These are phyloP conservation scores for Scaptomyza montana DNA, from an alignment of 1,140 invertebrate genomes.

Conservation along the genomic window DNA sequence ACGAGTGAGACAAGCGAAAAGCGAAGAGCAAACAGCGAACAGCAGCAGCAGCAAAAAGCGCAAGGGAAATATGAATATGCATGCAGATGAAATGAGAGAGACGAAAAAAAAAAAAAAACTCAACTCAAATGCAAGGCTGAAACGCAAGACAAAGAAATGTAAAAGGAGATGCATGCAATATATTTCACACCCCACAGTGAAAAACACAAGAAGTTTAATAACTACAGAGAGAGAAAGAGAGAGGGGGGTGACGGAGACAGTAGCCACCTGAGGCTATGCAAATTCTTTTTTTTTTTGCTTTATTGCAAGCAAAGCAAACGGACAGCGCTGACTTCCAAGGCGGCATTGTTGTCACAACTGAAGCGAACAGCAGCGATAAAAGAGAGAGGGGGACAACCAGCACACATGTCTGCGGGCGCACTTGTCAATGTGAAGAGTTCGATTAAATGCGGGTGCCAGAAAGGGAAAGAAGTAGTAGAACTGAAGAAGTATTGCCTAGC, in stretches of 20 bases:
- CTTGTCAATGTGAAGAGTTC: slow-evolving; percentile 47
- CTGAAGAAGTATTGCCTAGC: slow-evolving; percentile 25
- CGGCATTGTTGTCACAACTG: slow-evolving; percentile 44
- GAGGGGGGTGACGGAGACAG: neutral
- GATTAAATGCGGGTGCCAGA: slow-evolving; percentile 30
- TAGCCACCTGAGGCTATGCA: slow-evolving; percentile 50
- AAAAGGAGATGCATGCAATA: slow-evolving; percentile 37
- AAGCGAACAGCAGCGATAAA: neutral
- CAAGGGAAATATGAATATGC: slow-evolving; percentile 64
- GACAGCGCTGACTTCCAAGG: slow-evolving; percentile 40
- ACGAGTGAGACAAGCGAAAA: slow-evolving; percentile 42
- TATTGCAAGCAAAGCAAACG: slow-evolving; percentile 26
- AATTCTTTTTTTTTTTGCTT: slow-evolving; percentile 9
- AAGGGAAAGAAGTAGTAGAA: neutral
- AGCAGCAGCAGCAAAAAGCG: slow-evolving; percentile 41
- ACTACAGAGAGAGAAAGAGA: neutral
- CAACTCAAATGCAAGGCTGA: slow-evolving; percentile 32
- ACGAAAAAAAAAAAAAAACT: slow-evolving; percentile 4
- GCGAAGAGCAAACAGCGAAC: neutral
- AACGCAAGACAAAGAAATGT: slow-evolving; percentile 24
- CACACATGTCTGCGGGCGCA: slow-evolving; percentile 41
- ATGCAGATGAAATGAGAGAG: slow-evolving; percentile 17
- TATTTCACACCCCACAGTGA: slow-evolving; percentile 40
- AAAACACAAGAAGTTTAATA: neutral
- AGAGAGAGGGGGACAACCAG: neutral